Conservation (phyloP, 2,113 vertebrate genomes). For the Australoheros scitulus region DNA sequence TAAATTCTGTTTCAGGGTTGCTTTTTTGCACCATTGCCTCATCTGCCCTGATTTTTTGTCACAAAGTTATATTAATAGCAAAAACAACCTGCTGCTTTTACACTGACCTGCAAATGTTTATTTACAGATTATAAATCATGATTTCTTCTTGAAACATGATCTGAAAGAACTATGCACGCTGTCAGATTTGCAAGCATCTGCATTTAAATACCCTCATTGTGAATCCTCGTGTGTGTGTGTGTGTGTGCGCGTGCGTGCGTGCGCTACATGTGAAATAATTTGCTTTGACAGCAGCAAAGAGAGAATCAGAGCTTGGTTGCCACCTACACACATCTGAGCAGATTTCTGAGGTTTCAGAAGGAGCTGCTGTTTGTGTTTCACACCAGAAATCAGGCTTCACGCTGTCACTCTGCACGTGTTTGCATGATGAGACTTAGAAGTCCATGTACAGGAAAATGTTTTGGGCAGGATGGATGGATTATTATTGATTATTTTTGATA, state of each 20-base stretch:
- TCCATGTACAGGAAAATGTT: background rate
- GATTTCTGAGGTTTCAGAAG: background rate
- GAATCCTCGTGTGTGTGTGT: background rate
- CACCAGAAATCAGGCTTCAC: background rate
- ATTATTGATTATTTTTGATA: background rate
- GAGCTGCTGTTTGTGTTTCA: background rate
- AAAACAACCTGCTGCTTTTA: slow-evolving; percentile 2
- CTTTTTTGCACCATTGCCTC: background rate
- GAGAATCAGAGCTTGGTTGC: slow-evolving; percentile 1
- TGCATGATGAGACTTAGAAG: background rate
- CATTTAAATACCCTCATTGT: background rate
- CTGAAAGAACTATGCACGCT: background rate
- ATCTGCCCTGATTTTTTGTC: background rate
- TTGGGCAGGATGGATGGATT: background rate
- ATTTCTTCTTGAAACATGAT: slow-evolving; percentile 1
- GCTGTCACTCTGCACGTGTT: background rate
- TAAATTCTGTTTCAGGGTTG: background rate
- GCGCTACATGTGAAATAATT: slow-evolving; percentile 4
- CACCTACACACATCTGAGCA: slow-evolving; percentile 14
- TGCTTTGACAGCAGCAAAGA: slow-evolving; percentile 15
- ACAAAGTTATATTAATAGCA: background rate
- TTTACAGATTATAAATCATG: background rate
- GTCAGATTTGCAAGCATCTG: slow-evolving; percentile 3
- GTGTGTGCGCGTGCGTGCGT: background rate
- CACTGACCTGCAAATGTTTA: slow-evolving; percentile 1